These are phyloP conservation scores for Oreochromis spilurus DNA, from an alignment of 2,113 vertebrate genomes.

Conservation along the genomic window DNA sequence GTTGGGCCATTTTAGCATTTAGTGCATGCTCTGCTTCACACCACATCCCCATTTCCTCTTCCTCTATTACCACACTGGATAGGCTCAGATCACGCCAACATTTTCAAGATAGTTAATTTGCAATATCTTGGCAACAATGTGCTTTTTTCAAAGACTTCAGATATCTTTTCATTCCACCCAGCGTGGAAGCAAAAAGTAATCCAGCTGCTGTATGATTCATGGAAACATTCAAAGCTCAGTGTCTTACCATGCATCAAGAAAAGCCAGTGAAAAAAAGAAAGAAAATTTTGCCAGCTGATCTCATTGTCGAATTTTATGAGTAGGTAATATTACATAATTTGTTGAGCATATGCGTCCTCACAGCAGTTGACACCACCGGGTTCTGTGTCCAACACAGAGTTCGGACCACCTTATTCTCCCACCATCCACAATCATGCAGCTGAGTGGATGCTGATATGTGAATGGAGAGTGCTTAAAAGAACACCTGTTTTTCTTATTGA, in stretches of 20 bases:
- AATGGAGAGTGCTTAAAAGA: neutral
- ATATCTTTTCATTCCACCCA: neutral
- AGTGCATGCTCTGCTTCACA: neutral
- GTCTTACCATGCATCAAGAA: neutral
- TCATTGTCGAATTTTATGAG: conserved; percentile 16
- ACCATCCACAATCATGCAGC: neutral
- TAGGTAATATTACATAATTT: conserved; percentile 50
- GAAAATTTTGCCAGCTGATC: conserved; percentile 1
- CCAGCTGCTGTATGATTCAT: conserved; percentile 16
- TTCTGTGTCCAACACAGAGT: neutral
- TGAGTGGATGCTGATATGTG: conserved; percentile 26
- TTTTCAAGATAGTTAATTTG: neutral
- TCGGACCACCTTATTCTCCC: neutral
- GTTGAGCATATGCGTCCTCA: conserved; percentile 32
- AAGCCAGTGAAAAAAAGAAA: conserved; percentile 6
- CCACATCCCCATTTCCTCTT: neutral
- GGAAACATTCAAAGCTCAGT: conserved; percentile 16
- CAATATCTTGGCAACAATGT: neutral
- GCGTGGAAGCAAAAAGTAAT: neutral
- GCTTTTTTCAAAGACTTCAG: neutral
- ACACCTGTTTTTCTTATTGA: conserved; percentile 54
- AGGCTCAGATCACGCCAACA: neutral
- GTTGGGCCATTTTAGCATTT: neutral
- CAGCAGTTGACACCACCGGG: conserved; percentile 3
- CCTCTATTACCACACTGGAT: neutral